phyloP scores from a whole-genome alignment of 2,888 invertebrate species.

The Aleiodes testaceus region DNA sequence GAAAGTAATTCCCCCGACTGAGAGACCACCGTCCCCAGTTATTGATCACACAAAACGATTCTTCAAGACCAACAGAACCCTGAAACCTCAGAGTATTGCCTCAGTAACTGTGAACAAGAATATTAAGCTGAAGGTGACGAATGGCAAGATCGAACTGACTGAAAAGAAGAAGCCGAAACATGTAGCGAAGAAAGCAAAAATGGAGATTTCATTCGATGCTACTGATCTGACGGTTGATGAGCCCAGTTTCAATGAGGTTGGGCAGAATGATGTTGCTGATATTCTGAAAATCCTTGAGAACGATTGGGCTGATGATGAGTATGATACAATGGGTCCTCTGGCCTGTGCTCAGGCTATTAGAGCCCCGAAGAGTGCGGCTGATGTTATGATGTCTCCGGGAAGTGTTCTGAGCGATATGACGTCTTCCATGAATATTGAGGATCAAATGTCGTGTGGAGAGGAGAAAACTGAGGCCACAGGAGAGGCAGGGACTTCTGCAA shows the following conservation, averaged over 20 bases:
- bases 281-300: slow-evolving; percentile 69
- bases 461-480: neutral
- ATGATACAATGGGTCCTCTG: slow-evolving; percentile 59
- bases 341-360: slow-evolving; percentile 25
- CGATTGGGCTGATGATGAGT: slow-evolving; percentile 69
- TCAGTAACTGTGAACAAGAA: slow-evolving; percentile 70
- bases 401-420: slow-evolving; percentile 75
- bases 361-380: slow-evolving; percentile 56
- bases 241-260: slow-evolving; percentile 60
- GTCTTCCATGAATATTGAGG: slow-evolving; percentile 74
- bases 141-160: slow-evolving; percentile 64
- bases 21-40: slow-evolving; percentile 43
- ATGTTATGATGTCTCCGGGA: slow-evolving; percentile 72
- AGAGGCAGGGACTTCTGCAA: neutral
- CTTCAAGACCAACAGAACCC: slow-evolving; percentile 70
- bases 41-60: slow-evolving; percentile 69
- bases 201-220: slow-evolving; percentile 62
- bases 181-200: slow-evolving; percentile 52
- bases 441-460: slow-evolving; percentile 47
- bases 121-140: slow-evolving; percentile 68
- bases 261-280: slow-evolving; percentile 62
- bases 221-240: slow-evolving; percentile 69
- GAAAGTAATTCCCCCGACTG: neutral
- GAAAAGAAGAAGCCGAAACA: slow-evolving; percentile 46
- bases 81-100: slow-evolving; percentile 57